Percentiles rank a stretch among this genome's conserved stretches.
Conservation (phyloP, 1,140 invertebrate species). For the Drosophila funebris region DNA sequence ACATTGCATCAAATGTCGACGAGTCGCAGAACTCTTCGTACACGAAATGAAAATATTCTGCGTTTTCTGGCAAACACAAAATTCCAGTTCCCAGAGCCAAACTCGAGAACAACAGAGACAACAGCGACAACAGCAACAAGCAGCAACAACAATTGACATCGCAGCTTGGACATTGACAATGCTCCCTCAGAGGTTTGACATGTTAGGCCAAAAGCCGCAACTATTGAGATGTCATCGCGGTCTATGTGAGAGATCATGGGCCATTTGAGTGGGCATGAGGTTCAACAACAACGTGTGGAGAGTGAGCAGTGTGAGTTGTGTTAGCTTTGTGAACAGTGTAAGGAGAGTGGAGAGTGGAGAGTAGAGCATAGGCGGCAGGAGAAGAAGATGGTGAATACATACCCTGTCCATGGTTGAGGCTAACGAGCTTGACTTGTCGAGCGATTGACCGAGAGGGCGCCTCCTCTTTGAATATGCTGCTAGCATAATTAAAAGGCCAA, state of each 20-base stretch:
- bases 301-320: too few relatives aligned
- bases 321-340: too few relatives aligned
- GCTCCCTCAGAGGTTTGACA: slow-evolving; percentile 73
- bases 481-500: slow-evolving; percentile 70
- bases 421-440: slow-evolving; percentile 42
- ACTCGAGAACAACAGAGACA: not conserved
- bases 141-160: slow-evolving; percentile 52
- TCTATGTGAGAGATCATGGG: slow-evolving; percentile 30
- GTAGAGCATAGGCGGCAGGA: too few relatives aligned
- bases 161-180: slow-evolving; percentile 73
- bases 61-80: slow-evolving; percentile 24
- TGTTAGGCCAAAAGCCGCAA: slow-evolving; percentile 59
- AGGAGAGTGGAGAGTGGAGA: too few relatives aligned
- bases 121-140: not conserved
- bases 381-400: not conserved
- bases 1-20: slow-evolving; percentile 72
- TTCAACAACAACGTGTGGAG: not conserved
- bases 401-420: slow-evolving; percentile 5
- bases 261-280: slow-evolving; percentile 9
- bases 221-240: slow-evolving; percentile 77
- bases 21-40: slow-evolving; percentile 1
- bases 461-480: slow-evolving; percentile 40
- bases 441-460: slow-evolving; percentile 27
- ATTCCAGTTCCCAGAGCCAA: slow-evolving; percentile 32
- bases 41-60: slow-evolving; percentile 61